Evolutionary conservation across 2,797 vertebrate genomes (phyloP).

Genomic region (Sarcophilus harrisii): DNA sequence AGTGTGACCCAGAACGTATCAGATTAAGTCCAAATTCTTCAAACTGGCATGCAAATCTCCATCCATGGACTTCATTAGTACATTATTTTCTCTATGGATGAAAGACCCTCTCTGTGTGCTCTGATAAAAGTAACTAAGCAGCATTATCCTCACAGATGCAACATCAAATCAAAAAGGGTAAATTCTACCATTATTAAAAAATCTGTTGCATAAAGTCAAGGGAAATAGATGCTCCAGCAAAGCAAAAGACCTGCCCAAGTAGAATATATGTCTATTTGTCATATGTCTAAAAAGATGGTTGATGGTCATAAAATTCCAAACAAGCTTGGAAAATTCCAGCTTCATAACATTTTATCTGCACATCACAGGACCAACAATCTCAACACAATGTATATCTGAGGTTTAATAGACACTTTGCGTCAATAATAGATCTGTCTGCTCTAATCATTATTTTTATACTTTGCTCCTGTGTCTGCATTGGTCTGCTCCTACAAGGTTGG

Average conservation of each 20-base stretch:
- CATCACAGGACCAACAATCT: slow-evolving; percentile 5
- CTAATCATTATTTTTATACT: background rate
- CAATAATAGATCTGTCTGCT: slow-evolving; percentile 22
- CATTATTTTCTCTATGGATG: background rate
- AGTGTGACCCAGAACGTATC: background rate
- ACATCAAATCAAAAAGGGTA: background rate
- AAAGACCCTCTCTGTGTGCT: background rate
- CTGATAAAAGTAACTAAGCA: slow-evolving; percentile 1
- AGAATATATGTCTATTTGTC: background rate
- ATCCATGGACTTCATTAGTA: background rate
- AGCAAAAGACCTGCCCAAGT: background rate
- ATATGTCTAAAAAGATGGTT: background rate
- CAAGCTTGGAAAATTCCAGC: background rate
- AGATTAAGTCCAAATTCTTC: background rate
- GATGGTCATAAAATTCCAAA: too few species aligned
- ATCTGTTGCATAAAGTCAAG: background rate
- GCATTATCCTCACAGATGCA: background rate
- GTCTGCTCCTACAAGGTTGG: background rate
- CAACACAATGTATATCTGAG: background rate
- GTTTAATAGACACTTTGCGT: background rate
- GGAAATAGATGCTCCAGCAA: background rate
- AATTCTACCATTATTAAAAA: background rate
- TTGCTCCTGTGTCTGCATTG: slow-evolving; percentile 13
- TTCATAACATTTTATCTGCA: background rate
- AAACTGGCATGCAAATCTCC: background rate